Evolutionary conservation across 2,797 vertebrate genomes (phyloP).

Genomic region (Siniperca obscura): DNA sequence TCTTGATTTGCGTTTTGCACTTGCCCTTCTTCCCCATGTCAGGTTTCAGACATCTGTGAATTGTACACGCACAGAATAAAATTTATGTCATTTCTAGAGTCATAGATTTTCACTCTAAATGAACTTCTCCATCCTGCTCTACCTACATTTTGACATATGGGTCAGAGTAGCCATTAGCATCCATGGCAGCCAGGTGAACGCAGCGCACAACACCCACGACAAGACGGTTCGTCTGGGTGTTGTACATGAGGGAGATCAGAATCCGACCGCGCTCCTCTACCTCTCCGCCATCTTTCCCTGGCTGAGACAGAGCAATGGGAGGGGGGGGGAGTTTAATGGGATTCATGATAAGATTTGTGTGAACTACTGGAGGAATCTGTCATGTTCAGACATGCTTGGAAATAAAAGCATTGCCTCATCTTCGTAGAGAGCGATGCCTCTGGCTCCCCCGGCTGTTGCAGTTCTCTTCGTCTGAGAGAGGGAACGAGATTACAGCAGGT

Average conservation of each 20-base stretch:
- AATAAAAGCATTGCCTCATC: slow-evolving; percentile 88
- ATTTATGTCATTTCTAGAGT: neutral
- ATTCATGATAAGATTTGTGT: slow-evolving; percentile 23
- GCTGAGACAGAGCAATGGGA: slow-evolving; percentile 50
- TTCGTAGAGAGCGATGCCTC: slow-evolving; percentile 96
- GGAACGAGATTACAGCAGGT: slow-evolving; percentile 43
- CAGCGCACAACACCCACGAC: slow-evolving; percentile 94
- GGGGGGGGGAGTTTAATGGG: neutral
- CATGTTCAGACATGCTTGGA: slow-evolving; percentile 63
- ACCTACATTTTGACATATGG: slow-evolving; percentile 97
- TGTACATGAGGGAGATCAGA: slow-evolving; percentile 97
- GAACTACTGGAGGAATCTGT: slow-evolving; percentile 48
- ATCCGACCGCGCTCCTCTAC: slow-evolving; percentile 94
- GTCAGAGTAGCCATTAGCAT: slow-evolving; percentile 97
- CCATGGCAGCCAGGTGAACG: slow-evolving; percentile 97
- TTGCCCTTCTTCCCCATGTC: slow-evolving; percentile 99
- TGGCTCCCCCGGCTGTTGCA: slow-evolving; percentile 88
- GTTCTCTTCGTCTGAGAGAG: slow-evolving; percentile 90
- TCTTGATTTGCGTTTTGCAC: slow-evolving; percentile 98
- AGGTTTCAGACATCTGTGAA: slow-evolving; percentile 92
- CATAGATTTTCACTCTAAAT: neutral
- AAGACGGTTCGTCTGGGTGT: slow-evolving; percentile 91
- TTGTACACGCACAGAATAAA: slow-evolving; percentile 9
- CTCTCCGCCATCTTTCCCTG: slow-evolving; percentile 88
- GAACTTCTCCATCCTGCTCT: neutral